Conservation (phyloP, 1,140 invertebrate genomes). For the Trachelipus rathkii region DNA sequence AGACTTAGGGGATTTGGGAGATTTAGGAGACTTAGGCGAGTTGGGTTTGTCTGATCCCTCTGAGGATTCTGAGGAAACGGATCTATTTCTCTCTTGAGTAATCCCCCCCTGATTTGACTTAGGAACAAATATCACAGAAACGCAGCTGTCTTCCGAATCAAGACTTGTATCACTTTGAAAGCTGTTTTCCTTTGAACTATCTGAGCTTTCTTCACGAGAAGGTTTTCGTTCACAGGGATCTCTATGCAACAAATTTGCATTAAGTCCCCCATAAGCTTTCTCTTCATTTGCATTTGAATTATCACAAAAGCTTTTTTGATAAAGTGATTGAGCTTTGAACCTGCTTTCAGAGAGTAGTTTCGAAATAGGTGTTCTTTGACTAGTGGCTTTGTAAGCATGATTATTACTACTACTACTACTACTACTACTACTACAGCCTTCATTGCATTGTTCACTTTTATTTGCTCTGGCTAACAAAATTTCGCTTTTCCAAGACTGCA, state of each 20-base stretch:
- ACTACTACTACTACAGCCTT: not conserved
- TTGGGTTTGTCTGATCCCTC: conserved; percentile 44
- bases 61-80: conserved; percentile 47
- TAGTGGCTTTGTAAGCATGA: not conserved
- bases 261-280: conserved; percentile 22
- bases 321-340: not conserved
- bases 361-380: not conserved
- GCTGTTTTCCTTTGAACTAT: conserved; percentile 80
- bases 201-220: conserved; percentile 77
- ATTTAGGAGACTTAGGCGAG: conserved; percentile 45
- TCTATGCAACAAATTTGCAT: conserved; percentile 36
- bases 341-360: not conserved
- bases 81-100: conserved; percentile 42
- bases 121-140: conserved; percentile 82
- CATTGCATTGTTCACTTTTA: conserved; percentile 1
- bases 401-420: not conserved
- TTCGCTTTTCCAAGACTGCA: conserved; percentile 45
- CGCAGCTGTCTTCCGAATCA: conserved; percentile 86
- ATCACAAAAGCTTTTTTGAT: not conserved
- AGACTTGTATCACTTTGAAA: conserved; percentile 87
- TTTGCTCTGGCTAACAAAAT: conserved; percentile 32
- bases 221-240: conserved; percentile 57
- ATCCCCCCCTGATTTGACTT: conserved; percentile 55
- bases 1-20: conserved; percentile 44
- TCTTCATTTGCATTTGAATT: not conserved